Conservation (phyloP, 2,888 invertebrate species). For the Myopa testacea region DNA sequence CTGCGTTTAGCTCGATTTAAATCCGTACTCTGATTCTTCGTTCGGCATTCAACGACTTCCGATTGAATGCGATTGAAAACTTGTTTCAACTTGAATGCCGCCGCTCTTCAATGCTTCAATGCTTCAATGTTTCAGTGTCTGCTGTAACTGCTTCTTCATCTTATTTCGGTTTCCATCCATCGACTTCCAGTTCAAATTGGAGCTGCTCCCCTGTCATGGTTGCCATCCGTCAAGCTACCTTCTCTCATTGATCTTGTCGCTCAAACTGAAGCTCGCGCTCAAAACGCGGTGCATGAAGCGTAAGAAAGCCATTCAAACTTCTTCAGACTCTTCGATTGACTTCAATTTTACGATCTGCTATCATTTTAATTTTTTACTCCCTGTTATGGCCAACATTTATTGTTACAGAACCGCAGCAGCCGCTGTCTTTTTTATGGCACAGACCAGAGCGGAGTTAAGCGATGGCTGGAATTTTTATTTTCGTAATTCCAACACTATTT, state of each 20-base stretch:
- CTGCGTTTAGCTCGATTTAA: background rate
- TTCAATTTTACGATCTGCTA: conserved; percentile 54
- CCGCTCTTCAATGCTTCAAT: background rate
- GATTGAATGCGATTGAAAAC: conserved; percentile 22
- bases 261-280: conserved; percentile 25
- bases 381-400: conserved; percentile 25
- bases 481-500: conserved; percentile 7
- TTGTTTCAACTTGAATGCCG: conserved; percentile 20
- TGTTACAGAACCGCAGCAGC: background rate
- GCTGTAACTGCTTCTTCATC: background rate
- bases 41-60: conserved; percentile 19
- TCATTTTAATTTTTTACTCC: conserved; percentile 48
- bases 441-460: background rate
- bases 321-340: conserved; percentile 47
- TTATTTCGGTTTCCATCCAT: too few relatives aligned
- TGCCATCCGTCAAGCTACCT: background rate
- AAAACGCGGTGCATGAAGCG: conserved; percentile 27
- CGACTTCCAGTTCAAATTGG: too few relatives aligned
- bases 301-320: conserved; percentile 58
- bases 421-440: background rate
- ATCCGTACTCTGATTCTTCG: background rate
- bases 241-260: conserved; percentile 39
- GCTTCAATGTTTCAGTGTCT: conserved; percentile 17
- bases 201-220: background rate
- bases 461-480: conserved; percentile 17